Conservation (phyloP, 2,797 vertebrate genomes). For the Rhinogobio ventralis region DNA sequence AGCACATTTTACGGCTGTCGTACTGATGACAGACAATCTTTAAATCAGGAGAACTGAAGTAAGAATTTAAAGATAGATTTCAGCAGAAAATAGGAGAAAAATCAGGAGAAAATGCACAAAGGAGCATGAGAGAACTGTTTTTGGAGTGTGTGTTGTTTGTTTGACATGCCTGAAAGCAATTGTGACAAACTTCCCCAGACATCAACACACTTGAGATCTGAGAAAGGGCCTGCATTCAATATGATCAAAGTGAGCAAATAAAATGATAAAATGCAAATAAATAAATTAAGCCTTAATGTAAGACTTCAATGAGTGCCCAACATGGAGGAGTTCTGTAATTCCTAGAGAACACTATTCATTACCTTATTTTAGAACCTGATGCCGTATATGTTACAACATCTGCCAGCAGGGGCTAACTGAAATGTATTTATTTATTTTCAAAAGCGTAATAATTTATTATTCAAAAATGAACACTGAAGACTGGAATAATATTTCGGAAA, state of each 20-base stretch:
- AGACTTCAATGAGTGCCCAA: background rate
- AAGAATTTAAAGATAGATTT: constrained; percentile 23
- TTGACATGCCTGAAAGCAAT: constrained; percentile 39
- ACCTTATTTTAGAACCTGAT: background rate
- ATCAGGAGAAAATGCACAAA: background rate
- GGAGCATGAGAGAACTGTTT: background rate
- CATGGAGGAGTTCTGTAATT: background rate
- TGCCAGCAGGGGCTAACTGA: background rate
- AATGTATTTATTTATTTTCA: too few relatives aligned
- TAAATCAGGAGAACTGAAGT: constrained; percentile 14
- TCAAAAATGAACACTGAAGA: too few relatives aligned
- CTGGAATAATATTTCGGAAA: background rate
- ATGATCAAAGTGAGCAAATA: constrained; percentile 27
- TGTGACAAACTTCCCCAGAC: constrained; percentile 43
- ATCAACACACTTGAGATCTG: constrained; percentile 23
- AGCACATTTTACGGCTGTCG: constrained; percentile 8
- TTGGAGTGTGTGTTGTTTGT: constrained; percentile 27
- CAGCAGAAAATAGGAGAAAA: background rate
- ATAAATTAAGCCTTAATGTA: constrained; percentile 13
- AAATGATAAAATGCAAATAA: constrained; percentile 19
- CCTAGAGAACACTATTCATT: background rate
- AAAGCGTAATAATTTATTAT: background rate
- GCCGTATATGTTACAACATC: background rate
- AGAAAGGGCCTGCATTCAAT: constrained; percentile 14
- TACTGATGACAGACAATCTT: constrained; percentile 20